Evolutionary conservation across 2,888 invertebrate species (phyloP), one percentile per base, ranked within the genome.

Genomic region (Hyppa rectilinea): DNA sequence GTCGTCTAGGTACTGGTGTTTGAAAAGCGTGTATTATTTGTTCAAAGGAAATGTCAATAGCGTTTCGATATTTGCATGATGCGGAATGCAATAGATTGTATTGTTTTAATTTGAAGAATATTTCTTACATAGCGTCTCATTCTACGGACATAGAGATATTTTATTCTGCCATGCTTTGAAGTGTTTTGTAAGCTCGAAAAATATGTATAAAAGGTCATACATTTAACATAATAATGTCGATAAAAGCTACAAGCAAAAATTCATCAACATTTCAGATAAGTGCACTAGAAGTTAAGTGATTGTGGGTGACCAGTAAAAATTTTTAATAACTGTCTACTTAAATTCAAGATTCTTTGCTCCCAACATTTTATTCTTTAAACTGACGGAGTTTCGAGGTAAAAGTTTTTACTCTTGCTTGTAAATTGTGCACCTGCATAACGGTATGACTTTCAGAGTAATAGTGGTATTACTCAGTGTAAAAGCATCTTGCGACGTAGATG

Each of bases 291-390:
- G 26, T 20, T 20, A 45, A 26, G 7, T 9, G 31, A 40, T 53
- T 52, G 29, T 12, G n/a, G n/a, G n/a, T n/a, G n/a, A n/a, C 9
- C n/a, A n/a, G 40, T 40, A 49, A 26, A 49, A n/a, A 17, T 29
- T 20, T 23, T 7, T 34, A 31, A 12, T 31, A 52, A 47, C 23
- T 50, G 26, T 40, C 38, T 40, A 31, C 5, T 59, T 75, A 36
- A 58, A 66, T 66, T 75, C 67, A 38, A 75, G 34, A 67, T 67
- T 53, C 14, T 77, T 71, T 63, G 53, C 47, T 71, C n/a, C 14
- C 31, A 43, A 49, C 43, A 76, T 58, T 76, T 55, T 23, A 59
- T 47, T 63, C 26, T 59, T 49, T 9, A 58, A 61, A 34, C n/a
- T 50, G 61, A 52, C 23, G 29, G 20, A 29, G 63, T 59, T 29